Evolutionary conservation across 1,140 invertebrate species (phyloP), one percentile per base, ranked within the genome.

Genomic region (Brachionus manjavacas): DNA sequence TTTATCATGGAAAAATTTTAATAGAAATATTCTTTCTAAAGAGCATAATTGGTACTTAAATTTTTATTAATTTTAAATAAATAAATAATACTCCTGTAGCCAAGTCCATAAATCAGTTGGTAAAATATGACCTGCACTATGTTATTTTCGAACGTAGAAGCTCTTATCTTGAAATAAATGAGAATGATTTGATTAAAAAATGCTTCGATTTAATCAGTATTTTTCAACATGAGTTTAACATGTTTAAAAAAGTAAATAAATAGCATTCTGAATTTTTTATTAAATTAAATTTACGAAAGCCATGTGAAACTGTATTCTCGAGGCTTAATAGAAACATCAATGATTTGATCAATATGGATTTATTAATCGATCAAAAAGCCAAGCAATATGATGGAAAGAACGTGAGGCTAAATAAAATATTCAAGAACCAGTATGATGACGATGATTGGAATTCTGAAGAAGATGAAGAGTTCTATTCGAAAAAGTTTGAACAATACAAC

Each of bases 201-300:
- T 76, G 72, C n/a, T 76, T 76, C 25, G 25, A 52, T 25, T 28
- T 76, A 14, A 25, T 76, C 14, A 49, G 20, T 25, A 12, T 76
- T 9, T 76, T 76, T n/a, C 72, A 76, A 76, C 49, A 76, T 76
- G 43, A 76, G n/a, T 76, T 76, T 76, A 46, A 76, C 7, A 76
- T 76, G 39, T 52, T 25, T 20, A 76, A 76, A 76, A 76, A 76
- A 35, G 72, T 76, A 49, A 52, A 7, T 35, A 35, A 35, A 7
- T 6, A 35, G 4, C 31, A 35, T 35, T 35, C 4, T 35, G 31
- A 6, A 35, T 9, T 2, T 46, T 43, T n/a, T 16, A 46, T 46
- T 74, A 46, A 43, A 8, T 41, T 74, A 39, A 12, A 35, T 74
- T n/a, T 74, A n/a, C 28, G 3, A 76, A 76, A 76, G 72, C 72